Conservation (phyloP, 1,140 invertebrate genomes). For the Papilio aristodemus region DNA sequence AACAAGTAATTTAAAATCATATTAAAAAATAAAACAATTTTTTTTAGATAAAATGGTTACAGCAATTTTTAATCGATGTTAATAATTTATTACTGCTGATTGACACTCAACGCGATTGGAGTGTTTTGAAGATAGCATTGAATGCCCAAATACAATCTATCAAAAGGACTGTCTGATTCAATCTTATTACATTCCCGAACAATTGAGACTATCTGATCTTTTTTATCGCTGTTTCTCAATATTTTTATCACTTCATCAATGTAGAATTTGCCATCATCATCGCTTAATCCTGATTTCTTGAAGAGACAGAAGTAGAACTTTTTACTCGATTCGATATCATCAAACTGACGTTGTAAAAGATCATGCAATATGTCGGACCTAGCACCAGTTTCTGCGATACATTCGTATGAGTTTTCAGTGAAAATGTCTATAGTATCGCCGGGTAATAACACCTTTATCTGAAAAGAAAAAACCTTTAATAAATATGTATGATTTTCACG, state of each 20-base stretch:
- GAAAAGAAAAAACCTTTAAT: neutral
- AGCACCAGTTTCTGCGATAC: conserved; percentile 39
- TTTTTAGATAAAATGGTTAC: too few species aligned
- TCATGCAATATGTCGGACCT: conserved; percentile 35
- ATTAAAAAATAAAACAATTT: too few species aligned
- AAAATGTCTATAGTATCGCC: neutral
- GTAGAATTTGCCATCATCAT: conserved; percentile 38
- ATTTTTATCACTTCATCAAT: conserved; percentile 36
- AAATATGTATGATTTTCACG: too few species aligned
- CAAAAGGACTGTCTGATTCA: neutral
- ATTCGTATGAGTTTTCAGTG: conserved; percentile 3
- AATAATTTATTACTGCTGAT: neutral
- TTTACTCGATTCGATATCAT: conserved; percentile 32
- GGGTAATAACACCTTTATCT: neutral
- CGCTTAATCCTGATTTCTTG: conserved; percentile 33
- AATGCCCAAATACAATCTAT: neutral
- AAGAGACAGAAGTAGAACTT: conserved; percentile 44
- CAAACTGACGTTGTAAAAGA: conserved; percentile 32
- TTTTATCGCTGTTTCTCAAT: conserved; percentile 29
- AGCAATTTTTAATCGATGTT: too few species aligned
- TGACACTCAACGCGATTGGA: neutral
- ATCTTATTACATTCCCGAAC: neutral
- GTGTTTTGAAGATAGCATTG: neutral
- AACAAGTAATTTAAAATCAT: too few species aligned
- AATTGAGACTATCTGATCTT: neutral